A percentile compares a stretch with the other conserved stretches of the same genome.
These are phyloP conservation scores for Lochmaea capreae DNA, from an alignment of 2,888 invertebrate genomes.

Conservation along the genomic window DNA sequence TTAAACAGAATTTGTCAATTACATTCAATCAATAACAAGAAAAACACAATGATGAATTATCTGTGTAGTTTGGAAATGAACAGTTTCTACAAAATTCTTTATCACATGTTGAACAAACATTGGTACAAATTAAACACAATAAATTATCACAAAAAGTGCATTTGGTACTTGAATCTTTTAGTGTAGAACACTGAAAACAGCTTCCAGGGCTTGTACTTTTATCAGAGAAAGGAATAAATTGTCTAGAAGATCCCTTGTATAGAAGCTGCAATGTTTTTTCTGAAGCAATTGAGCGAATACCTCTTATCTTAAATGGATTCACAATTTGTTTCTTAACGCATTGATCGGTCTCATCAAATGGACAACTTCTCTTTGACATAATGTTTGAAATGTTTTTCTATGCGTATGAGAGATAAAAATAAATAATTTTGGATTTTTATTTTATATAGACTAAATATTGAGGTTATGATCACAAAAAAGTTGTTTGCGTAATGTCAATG, in stretches of 20 bases:
- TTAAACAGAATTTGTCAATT: neutral
- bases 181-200: conserved; percentile 38
- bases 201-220: conserved; percentile 14
- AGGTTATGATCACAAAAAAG: no score
- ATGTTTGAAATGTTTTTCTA: neutral
- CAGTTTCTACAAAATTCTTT: conserved; percentile 46
- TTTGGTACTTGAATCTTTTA: conserved; percentile 33
- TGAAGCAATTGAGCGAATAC: conserved; percentile 40
- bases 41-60: conserved; percentile 40
- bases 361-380: conserved; percentile 45
- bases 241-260: conserved; percentile 43
- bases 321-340: conserved; percentile 44
- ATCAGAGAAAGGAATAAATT: conserved; percentile 31
- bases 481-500: no score
- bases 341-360: conserved; percentile 42
- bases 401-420: neutral
- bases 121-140: conserved; percentile 39
- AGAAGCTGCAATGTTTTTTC: conserved; percentile 47
- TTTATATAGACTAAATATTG: no score
- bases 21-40: conserved; percentile 42
- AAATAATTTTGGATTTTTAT: no score
- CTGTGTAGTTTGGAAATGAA: conserved; percentile 42
- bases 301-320: conserved; percentile 33
- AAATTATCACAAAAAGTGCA: conserved; percentile 46
- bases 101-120: conserved; percentile 40